Base-by-base conservation (phyloP, 2,888 invertebrate genomes). In the Anticlea derivata region DNA sequence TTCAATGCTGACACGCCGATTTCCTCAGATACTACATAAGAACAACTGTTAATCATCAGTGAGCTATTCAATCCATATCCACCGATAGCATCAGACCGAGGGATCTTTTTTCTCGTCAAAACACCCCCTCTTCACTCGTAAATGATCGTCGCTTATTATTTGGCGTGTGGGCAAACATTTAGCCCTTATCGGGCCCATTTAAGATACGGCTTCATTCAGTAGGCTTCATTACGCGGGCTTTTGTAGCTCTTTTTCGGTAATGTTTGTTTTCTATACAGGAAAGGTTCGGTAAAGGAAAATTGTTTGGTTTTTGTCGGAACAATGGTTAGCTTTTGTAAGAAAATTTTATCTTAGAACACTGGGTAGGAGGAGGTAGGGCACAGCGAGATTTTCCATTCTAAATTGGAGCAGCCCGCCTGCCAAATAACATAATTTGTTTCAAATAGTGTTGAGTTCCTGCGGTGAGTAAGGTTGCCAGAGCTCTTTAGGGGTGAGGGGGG, bases 131-230 rank as follows among this genome's bases (percentile, higher is more conserved):
- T 11, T 12, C 13, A 24, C 78, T 75, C 82, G 80, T 79, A 87
- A 87, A 88, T 86, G 89, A 87, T 86, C 85, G 80, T 62, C 83
- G 82, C 83, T 87, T 89, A 89, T 89, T 88, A 88, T 89, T 88
- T 88, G 86, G 89, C 88, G 88, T 88, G 89, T 84, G 84, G 86
- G 76, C 89, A 86, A 88, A 87, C 90, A 90, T 90, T 89, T 86
- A 85, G 82, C 78, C 81, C 87, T 90, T 90, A 90, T 89, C 90
- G 80, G 66, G 69, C 72, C 87, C 80, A 87, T 89, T 90, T 89
- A 83, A 86, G 86, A 87, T 88, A 89, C 81, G 86, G 88, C 89
- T 90, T 89, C 90, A 90, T 90, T 90, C 88, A 83, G 50, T 29
- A 46, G 53, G 47, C 47, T 49, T 54, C 50, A 51, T 49, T 49